Base-by-base conservation (phyloP, 2,888 invertebrate genomes). In the Strigamia crassipes region DNA sequence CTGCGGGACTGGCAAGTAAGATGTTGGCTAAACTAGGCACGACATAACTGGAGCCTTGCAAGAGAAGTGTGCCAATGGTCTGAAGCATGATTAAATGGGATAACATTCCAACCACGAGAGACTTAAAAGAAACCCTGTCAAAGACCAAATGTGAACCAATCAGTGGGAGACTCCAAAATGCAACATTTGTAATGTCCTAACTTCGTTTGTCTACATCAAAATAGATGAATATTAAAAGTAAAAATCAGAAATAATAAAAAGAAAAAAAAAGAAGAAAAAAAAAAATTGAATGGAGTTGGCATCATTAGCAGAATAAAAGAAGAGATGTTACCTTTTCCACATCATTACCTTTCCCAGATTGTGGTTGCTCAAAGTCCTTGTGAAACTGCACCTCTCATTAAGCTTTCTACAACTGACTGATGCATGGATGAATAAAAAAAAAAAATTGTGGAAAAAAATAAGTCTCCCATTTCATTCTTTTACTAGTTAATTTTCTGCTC, bases 81-180 rank as follows among this genome's bases (percentile, higher is more conserved):
- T 97, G 97, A 42, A 97, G 90, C 81, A 97, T 89, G 91, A 97
- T 94, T 89, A 97, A 96, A 88, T 97, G 96, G 6, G 96, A 95
- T 84, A 97, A 87, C 82, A 97, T 91, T 1, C 96, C 96, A 3
- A 97, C 94, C 0, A 97, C 94, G 81, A 97, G 89, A 84, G 93
- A 94, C 86, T 94, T 91, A 86, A 96, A 94, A 3, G 96, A 95
- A 83, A 97, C 95, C 84, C 96, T 89, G 85, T 3, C 86, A 85
- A 80, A 73, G 31, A 73, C 73, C 23, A 73, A 73, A 73, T 61
- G 31, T 31, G 1, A 73, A 73, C 73, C 73, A 31, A 23, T 73
- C 56, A 81, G n/a, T 82, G 78, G 3, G 3, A 27, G 27, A 2
- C 79, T 0, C 42, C 1, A 27, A 27, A 27, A 27, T 27, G 27